Evolutionary conservation across 1,140 invertebrate genomes (phyloP).

Genomic region (Dreissena rostriformis): DNA sequence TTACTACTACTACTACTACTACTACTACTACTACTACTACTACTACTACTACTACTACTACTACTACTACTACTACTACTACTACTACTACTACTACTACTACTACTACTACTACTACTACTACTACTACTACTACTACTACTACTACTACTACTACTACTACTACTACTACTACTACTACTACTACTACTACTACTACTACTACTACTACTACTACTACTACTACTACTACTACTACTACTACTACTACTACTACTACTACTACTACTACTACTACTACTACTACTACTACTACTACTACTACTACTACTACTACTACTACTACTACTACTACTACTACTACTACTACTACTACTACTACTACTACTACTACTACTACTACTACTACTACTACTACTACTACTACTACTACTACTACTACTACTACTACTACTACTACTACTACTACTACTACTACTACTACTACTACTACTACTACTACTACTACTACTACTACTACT

Average conservation of each 20-base stretch:
- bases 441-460: constrained; percentile 12
- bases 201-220: constrained; percentile 23
- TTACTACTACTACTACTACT: background rate
- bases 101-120: constrained; percentile 18
- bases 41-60: constrained; percentile 17
- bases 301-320: constrained; percentile 16
- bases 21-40: constrained; percentile 20
- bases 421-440: constrained; percentile 8
- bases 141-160: constrained; percentile 20
- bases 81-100: constrained; percentile 5
- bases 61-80: constrained; percentile 17
- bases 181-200: constrained; percentile 16
- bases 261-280: constrained; percentile 21
- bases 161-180: constrained; percentile 16
- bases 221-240: constrained; percentile 19
- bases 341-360: constrained; percentile 29
- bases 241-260: constrained; percentile 7
- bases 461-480: constrained; percentile 16
- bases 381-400: constrained; percentile 20
- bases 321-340: constrained; percentile 23
- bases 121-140: constrained; percentile 27
- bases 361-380: constrained; percentile 29
- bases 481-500: constrained; percentile 6
- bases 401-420: constrained; percentile 8
- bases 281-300: constrained; percentile 11